phyloP scores from a whole-genome alignment of 2,797 vertebrate genomes.

The Lepilemur septentrionalis region DNA sequence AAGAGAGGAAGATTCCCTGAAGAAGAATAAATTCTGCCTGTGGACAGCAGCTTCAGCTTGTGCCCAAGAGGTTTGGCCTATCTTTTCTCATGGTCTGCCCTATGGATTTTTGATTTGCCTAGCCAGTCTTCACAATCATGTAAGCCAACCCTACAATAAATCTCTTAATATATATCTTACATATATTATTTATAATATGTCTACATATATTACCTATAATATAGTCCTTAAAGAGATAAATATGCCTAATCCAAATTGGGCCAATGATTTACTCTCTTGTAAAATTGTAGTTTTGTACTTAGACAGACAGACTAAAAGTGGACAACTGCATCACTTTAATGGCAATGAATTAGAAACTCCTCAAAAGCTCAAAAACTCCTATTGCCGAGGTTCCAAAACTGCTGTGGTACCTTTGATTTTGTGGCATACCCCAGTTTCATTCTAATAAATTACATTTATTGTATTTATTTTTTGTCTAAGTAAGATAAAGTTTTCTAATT shows the following conservation, averaged over 20 bases:
- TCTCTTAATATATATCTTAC: not conserved
- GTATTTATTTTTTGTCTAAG: not conserved
- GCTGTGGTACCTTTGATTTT: not conserved
- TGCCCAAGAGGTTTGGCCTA: not conserved
- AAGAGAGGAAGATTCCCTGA: not conserved
- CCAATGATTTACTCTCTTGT: not conserved
- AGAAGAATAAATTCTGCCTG: not conserved
- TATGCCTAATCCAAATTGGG: not conserved
- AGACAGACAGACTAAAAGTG: not conserved
- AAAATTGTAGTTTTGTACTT: not conserved
- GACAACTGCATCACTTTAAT: not conserved
- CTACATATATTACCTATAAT: not conserved
- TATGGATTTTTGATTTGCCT: not conserved
- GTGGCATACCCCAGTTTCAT: not conserved
- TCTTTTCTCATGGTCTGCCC: not conserved
- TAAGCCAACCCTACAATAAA: not conserved
- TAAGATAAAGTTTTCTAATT: not conserved
- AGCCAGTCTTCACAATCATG: not conserved
- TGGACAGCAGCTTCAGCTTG: not conserved
- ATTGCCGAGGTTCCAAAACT: not conserved
- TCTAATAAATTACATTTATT: not conserved
- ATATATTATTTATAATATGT: not conserved
- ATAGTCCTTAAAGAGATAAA: not conserved
- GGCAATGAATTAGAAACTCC: not conserved
- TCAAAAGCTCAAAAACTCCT: not conserved